These are phyloP conservation scores for Chymomyza procnemis DNA, from an alignment of 2,888 invertebrate species.

Conservation along the genomic window DNA sequence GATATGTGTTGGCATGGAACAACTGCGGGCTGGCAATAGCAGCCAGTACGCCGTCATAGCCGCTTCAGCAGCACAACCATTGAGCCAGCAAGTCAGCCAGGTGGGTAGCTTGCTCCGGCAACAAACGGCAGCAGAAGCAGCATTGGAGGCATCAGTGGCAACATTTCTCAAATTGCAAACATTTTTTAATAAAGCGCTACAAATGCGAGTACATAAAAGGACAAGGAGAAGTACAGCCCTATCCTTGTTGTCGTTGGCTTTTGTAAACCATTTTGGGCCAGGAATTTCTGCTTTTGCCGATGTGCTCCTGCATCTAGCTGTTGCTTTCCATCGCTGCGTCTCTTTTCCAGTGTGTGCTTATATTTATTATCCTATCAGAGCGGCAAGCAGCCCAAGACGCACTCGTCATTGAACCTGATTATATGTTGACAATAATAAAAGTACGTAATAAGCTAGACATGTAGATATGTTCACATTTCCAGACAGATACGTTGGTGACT, in stretches of 20 bases:
- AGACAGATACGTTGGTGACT: background rate
- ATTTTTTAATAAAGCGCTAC: slow-evolving; percentile 66
- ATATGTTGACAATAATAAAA: slow-evolving; percentile 49
- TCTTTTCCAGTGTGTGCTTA: slow-evolving; percentile 7
- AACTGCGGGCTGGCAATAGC: slow-evolving; percentile 6
- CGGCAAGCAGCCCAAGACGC: slow-evolving; percentile 21
- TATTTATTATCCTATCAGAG: slow-evolving; percentile 56
- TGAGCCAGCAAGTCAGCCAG: slow-evolving; percentile 7
- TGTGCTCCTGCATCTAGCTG: background rate
- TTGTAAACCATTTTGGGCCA: slow-evolving; percentile 40
- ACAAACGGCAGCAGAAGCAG: slow-evolving; percentile 21
- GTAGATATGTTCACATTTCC: background rate
- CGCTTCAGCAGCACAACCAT: too few species aligned
- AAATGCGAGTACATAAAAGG: slow-evolving; percentile 47
- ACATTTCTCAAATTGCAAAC: slow-evolving; percentile 59
- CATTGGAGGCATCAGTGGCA: slow-evolving; percentile 20
- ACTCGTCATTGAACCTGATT: slow-evolving; percentile 58
- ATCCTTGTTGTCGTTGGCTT: slow-evolving; percentile 9
- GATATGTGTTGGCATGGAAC: slow-evolving; percentile 43
- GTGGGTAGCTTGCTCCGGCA: background rate
- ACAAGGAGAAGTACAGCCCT: background rate
- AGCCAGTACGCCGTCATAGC: background rate
- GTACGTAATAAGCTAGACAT: slow-evolving; percentile 31
- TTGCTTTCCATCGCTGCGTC: background rate
- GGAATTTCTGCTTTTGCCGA: slow-evolving; percentile 1